phyloP scores from a whole-genome alignment of 2,797 vertebrate species.

The Phoxinus dragarum region DNA sequence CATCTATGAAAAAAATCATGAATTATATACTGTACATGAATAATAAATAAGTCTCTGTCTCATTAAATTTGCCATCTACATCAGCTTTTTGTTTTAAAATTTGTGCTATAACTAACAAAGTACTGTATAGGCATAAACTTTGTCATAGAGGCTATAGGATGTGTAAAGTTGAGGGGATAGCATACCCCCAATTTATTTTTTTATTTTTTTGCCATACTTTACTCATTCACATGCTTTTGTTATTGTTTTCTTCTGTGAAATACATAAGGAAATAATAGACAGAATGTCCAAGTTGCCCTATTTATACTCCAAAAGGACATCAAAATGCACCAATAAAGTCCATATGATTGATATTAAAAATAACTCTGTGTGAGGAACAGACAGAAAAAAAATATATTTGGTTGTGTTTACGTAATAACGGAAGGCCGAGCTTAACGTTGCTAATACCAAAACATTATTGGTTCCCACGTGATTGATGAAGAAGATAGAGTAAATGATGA shows the following conservation, averaged over 20 bases:
- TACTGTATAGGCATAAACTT: not conserved
- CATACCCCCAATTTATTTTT: not conserved
- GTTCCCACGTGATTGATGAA: not conserved
- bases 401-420: not conserved
- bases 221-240: not conserved
- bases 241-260: not conserved
- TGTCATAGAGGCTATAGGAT: not conserved
- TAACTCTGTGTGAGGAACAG: not conserved
- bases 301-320: not conserved
- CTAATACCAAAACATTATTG: not conserved
- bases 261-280: not conserved
- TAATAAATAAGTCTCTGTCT: slow-evolving; percentile 10
- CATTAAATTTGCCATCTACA: not conserved
- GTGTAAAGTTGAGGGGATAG: not conserved
- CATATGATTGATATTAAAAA: not conserved
- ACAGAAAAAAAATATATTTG: not conserved
- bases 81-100: not conserved
- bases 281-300: not conserved
- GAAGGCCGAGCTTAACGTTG: not conserved
- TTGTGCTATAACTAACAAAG: not conserved
- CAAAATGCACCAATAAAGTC: not conserved
- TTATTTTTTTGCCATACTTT: too few species aligned
- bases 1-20: not conserved
- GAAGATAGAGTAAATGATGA: not conserved
- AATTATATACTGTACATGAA: not conserved